Base-by-base conservation (phyloP, 2,113 vertebrate species). In the Bubalus kerabau region DNA sequence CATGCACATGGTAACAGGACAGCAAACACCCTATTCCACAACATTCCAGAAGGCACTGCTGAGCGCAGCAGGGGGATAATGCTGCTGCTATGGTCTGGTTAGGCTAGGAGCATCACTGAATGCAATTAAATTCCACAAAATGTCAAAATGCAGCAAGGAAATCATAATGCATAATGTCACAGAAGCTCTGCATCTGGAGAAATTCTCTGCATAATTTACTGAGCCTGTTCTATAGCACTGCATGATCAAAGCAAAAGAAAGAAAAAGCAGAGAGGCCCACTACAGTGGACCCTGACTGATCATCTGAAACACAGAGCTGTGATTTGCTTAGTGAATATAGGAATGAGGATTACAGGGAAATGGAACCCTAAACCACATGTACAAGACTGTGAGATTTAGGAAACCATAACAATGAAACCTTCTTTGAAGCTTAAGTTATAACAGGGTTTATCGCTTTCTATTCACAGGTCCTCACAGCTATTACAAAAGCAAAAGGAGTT, bases 81-180 rank as follows among this genome's bases (percentile, higher is more conserved):
- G 6, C 2, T 67, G 78, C 40, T 85, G 48, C 28, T 92, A 71
- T 14, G 14, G 43, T 46, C 84, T 96, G 81, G 95, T 95, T 82
- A 97, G 81, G 62, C 74, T 85, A 52, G 95, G 26, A 96, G 91
- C 95, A 94, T 0, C 0, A 7, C 90, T 59, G 96, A 92, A 96
- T 67, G 46, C 64, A 98, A 97, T 97, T 97, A 98, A 97, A 90
- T 91, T 56, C 76, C 54, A 14, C 85, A 90, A 87, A 84, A 96
- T 56, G 94, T 94, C 97, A 97, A 98, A 98, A 96, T 80, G 96
- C 1, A 85, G 32, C 91, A 97, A 88, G 84, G 91, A 90, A 98
- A 87, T 2, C 6, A 21, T 86, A 74, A 23, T 80, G 46, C 71
- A 59, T n/a, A 13, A 50, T 74, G 92, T 94, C 76, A 50, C 40